phyloP scores from a whole-genome alignment of 2,888 invertebrate species.

The Aelia acuminata region DNA sequence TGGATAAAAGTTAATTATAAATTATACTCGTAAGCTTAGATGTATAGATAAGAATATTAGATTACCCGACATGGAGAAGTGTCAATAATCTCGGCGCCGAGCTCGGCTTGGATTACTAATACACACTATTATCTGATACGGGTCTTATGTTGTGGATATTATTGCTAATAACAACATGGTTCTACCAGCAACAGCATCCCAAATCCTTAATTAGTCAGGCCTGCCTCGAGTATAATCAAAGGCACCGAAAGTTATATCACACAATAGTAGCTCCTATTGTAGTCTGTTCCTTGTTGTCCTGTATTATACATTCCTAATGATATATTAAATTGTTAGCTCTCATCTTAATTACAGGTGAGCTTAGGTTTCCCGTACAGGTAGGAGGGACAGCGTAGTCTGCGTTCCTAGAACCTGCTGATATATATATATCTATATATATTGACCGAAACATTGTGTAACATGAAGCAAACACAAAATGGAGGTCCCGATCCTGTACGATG shows the following conservation, averaged over 20 bases:
- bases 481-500: too few species aligned
- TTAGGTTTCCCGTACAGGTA: background rate
- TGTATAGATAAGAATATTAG: constrained; percentile 45
- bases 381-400: background rate
- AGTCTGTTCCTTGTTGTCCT: background rate
- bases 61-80: background rate
- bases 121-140: constrained; percentile 45
- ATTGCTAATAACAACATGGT: constrained; percentile 39
- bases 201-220: constrained; percentile 24
- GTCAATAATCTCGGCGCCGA: constrained; percentile 5
- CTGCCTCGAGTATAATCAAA: background rate
- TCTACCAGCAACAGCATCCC: background rate
- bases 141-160: constrained; percentile 42
- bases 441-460: too few species aligned
- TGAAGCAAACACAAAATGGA: too few species aligned
- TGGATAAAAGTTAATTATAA: constrained; percentile 39
- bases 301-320: background rate
- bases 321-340: background rate
- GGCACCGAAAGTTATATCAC: background rate
- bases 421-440: too few species aligned
- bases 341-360: background rate
- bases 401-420: background rate
- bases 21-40: constrained; percentile 6
- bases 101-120: constrained; percentile 34
- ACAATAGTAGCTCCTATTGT: background rate